Percentiles rank a stretch among this genome's conserved stretches.
Evolutionary conservation across 2,797 vertebrate genomes (phyloP).

Genomic region (Periophthalmus magnuspinnatus): DNA sequence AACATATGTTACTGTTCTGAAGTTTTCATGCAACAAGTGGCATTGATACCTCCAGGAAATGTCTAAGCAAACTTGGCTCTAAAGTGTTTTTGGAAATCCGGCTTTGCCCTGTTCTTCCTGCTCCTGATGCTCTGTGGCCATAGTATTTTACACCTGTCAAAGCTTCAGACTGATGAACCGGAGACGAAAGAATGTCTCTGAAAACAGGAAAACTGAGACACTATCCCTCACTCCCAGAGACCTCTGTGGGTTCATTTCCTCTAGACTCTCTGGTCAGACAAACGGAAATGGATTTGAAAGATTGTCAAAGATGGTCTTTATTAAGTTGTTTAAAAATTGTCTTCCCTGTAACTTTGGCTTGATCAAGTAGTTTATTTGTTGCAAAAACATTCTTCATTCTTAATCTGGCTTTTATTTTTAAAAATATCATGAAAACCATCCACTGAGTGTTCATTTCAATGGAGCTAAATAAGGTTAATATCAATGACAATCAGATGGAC

Average conservation of each 20-base stretch:
- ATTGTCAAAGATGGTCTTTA: neutral
- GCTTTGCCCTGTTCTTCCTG: slow-evolving; percentile 40
- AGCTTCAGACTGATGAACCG: slow-evolving; percentile 37
- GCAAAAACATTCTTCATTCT: no score
- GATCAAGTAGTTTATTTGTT: no score
- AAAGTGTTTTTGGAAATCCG: slow-evolving; percentile 4
- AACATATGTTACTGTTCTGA: no score
- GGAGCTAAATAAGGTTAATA: no score
- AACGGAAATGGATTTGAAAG: slow-evolving; percentile 16
- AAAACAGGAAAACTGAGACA: slow-evolving; percentile 52
- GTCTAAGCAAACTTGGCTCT: neutral
- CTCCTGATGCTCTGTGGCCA: slow-evolving; percentile 36
- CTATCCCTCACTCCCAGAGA: slow-evolving; percentile 38
- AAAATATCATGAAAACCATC: no score
- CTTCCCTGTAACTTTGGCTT: no score
- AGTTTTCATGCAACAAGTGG: no score
- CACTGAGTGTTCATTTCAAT: no score
- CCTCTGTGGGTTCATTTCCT: slow-evolving; percentile 43
- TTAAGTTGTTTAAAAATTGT: no score
- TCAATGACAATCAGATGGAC: no score
- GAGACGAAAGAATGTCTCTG: slow-evolving; percentile 44
- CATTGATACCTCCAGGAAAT: neutral
- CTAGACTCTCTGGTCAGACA: slow-evolving; percentile 33
- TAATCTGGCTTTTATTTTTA: no score
- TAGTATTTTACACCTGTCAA: slow-evolving; percentile 41